Evolutionary conservation across 2,888 invertebrate species (phyloP).

Genomic region (Nycteola revayana): DNA sequence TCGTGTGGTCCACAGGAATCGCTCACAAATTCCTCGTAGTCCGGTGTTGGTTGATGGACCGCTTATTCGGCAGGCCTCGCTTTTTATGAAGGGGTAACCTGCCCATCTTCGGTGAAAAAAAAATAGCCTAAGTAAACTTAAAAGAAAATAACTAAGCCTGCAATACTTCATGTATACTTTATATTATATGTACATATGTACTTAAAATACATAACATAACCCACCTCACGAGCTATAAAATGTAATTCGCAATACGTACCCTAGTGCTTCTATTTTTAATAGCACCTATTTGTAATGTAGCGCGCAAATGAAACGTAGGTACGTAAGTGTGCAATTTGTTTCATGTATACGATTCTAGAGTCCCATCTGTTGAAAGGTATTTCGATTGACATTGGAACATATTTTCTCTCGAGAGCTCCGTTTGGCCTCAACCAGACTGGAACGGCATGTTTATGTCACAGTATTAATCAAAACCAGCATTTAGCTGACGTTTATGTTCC

Average conservation of each 20-base stretch:
- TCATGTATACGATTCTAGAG: constrained; percentile 10
- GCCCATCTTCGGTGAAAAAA: too few species aligned
- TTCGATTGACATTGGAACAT: constrained; percentile 26
- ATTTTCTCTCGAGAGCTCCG: constrained; percentile 19
- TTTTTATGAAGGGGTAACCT: too few species aligned
- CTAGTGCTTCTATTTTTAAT: background rate
- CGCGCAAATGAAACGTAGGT: background rate
- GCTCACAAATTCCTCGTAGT: too few species aligned
- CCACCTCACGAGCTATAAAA: too few species aligned
- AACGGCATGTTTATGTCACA: constrained; percentile 41
- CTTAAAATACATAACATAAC: too few species aligned
- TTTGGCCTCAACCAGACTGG: constrained; percentile 16
- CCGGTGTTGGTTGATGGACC: too few species aligned
- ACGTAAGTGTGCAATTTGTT: constrained; percentile 14
- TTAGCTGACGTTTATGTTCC: constrained; percentile 10
- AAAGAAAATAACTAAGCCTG: too few species aligned
- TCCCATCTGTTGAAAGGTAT: constrained; percentile 26
- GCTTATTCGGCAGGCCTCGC: too few species aligned
- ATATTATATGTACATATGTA: too few species aligned
- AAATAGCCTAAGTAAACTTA: too few species aligned
- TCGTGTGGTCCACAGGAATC: too few species aligned
- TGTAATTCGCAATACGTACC: background rate
- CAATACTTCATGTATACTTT: too few species aligned
- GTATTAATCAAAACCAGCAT: constrained; percentile 43
- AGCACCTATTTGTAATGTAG: constrained; percentile 2